These are phyloP conservation scores for Otolemur garnettii DNA, from an alignment of 2,113 vertebrate genomes.

Conservation along the genomic window DNA sequence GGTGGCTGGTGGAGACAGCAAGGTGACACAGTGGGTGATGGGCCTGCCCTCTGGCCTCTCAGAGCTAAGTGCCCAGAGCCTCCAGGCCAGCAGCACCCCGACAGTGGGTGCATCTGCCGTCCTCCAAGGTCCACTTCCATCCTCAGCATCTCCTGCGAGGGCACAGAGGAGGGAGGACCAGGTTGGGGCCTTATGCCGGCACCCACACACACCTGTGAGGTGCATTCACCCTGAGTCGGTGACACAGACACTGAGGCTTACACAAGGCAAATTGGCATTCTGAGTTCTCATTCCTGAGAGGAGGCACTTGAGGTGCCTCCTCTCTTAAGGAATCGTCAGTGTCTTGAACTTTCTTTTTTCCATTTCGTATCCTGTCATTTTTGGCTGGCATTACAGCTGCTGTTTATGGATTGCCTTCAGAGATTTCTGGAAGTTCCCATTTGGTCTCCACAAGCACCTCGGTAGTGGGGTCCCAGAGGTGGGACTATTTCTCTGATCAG, in stretches of 20 bases:
- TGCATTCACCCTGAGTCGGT: background rate
- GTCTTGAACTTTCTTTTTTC: background rate
- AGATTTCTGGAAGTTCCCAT: background rate
- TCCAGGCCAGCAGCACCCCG: fast-evolving
- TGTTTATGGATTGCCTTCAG: background rate
- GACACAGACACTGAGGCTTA: fast-evolving
- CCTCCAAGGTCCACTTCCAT: background rate
- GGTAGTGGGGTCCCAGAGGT: background rate
- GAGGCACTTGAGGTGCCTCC: too few relatives aligned
- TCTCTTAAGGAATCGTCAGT: background rate
- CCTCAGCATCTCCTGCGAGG: too few relatives aligned
- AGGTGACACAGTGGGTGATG: background rate
- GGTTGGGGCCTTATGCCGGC: background rate
- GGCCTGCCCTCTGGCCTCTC: background rate
- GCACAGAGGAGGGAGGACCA: background rate
- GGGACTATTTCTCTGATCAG: background rate
- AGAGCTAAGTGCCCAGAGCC: background rate
- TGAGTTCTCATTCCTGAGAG: background rate
- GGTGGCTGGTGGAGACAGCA: background rate
- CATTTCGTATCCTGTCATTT: background rate
- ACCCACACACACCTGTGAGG: background rate
- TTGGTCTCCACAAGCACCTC: background rate
- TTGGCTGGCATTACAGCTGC: background rate
- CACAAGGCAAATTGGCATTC: background rate
- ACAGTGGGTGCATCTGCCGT: background rate